Base-by-base conservation (phyloP, 2,797 vertebrate species). In the Anomalospiza imberbis region DNA sequence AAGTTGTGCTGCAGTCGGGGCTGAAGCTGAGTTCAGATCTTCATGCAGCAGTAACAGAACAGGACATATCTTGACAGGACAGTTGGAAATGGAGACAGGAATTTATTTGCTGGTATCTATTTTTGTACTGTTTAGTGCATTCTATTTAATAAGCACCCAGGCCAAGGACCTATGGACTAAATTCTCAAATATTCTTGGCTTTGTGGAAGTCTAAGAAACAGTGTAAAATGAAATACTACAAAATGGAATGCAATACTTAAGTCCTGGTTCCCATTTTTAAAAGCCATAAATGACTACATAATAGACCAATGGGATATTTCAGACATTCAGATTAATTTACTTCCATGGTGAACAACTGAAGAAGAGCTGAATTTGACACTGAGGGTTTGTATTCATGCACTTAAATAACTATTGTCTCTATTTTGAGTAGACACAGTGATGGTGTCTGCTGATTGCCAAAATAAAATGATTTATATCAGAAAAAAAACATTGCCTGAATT, bases 391-490 rank as follows among this genome's bases (percentile, higher is more conserved):
- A 73, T 57, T 72, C 38, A 25, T 26, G 5, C 26, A 26, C 68
- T 66, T 75, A 74, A 60, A 85, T 57, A 16, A 55, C 26, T n/a
- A n/a, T 14, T 4, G 5, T 45, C 26, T 73, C 9, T 82, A 0
- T 55, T 91, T 76, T 54, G 40, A 85, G 22, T 17, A 87, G 68
- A 11, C 6, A 47, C 3, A 22, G 54, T 36, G 47, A 19, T 24
- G 65, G 12, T 25, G 34, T 42, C 55, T 85, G 21, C 26, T 61
- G 26, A 79, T 77, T 74, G 31, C 29, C 70, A 82, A 80, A 88
- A 88, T 74, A 60, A 74, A 67, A 51, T 63, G 32, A 77, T 93
- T 80, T 91, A 29, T 67, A 67, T 60, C 34, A 62, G 36, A 53
- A 79, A 93, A 63, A 31, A 31, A 73, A 51, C 22, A 53, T 24